Evolutionary conservation across 2,113 vertebrate genomes (phyloP).

Genomic region (Seriola rivoliana): DNA sequence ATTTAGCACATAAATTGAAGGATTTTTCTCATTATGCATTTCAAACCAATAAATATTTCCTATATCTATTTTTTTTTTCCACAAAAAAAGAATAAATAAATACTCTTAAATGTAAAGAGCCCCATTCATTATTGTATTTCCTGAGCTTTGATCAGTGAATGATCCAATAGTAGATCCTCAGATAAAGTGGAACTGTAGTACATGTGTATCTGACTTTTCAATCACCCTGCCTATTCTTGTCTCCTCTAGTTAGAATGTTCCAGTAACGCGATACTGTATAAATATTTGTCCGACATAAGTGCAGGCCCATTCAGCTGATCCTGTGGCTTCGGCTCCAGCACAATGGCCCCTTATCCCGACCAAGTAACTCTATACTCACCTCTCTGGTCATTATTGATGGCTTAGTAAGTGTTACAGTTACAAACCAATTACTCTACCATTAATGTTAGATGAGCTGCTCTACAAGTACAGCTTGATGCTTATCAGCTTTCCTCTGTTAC

Average conservation of each 20-base stretch:
- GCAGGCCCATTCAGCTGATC: conserved; percentile 79
- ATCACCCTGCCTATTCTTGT: conserved; percentile 84
- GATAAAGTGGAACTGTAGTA: conserved; percentile 77
- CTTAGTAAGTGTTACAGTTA: conserved; percentile 87
- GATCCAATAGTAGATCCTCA: conserved; percentile 71
- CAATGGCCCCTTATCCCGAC: conserved; percentile 72
- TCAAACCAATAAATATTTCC: not conserved
- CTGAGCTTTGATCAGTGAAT: conserved; percentile 72
- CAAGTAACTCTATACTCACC: conserved; percentile 80
- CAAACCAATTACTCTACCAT: conserved; percentile 89
- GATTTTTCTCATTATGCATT: not conserved
- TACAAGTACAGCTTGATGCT: conserved; percentile 81
- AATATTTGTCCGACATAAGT: conserved; percentile 86
- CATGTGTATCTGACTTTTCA: conserved; percentile 83
- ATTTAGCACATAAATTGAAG: not conserved
- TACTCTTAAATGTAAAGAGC: not conserved
- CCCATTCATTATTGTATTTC: conserved; percentile 55
- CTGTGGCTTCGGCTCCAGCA: conserved; percentile 67
- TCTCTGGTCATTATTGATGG: conserved; percentile 85
- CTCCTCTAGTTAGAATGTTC: conserved; percentile 77
- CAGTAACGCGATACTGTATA: conserved; percentile 83
- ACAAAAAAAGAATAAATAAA: not conserved
- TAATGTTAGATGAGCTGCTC: conserved; percentile 86
- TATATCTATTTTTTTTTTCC: no score
- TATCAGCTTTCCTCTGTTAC: conserved; percentile 77